These are phyloP conservation scores for Anolis sagrei DNA, from an alignment of 2,113 vertebrate genomes.

Conservation along the genomic window DNA sequence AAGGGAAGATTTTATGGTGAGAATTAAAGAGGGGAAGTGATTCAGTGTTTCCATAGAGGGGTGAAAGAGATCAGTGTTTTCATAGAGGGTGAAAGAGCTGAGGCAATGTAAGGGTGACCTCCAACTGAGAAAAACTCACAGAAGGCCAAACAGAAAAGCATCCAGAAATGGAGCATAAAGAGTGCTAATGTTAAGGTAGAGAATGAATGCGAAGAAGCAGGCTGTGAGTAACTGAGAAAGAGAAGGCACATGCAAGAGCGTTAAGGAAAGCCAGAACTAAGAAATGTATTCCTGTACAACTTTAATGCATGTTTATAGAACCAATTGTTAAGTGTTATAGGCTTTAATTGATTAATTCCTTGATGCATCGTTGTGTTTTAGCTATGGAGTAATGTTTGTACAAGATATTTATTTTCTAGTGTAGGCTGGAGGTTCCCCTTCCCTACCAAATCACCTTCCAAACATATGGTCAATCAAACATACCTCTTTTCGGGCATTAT, in stretches of 20 bases:
- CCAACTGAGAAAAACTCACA: background rate
- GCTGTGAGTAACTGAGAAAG: background rate
- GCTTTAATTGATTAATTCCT: background rate
- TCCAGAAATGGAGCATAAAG: conserved; percentile 8
- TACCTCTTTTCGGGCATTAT: background rate
- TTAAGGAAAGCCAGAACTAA: background rate
- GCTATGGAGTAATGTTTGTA: background rate
- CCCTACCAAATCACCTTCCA: background rate
- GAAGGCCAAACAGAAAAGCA: background rate
- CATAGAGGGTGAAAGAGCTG: background rate
- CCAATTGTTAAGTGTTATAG: too few species aligned
- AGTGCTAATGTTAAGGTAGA: background rate
- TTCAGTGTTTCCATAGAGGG: conserved; percentile 1
- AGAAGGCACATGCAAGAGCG: background rate
- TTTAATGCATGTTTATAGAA: background rate
- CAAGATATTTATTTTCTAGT: background rate
- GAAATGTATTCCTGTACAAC: background rate
- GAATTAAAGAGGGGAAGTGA: conserved; percentile 24
- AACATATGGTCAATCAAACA: background rate
- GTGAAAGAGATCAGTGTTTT: conserved; percentile 23
- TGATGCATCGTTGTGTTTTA: background rate
- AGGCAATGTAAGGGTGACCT: background rate
- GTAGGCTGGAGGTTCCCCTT: background rate
- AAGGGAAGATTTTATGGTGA: conserved; percentile 23
- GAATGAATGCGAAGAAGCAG: fast-evolving